Conservation (phyloP, 2,797 vertebrate species). For the Tapera naevia region DNA sequence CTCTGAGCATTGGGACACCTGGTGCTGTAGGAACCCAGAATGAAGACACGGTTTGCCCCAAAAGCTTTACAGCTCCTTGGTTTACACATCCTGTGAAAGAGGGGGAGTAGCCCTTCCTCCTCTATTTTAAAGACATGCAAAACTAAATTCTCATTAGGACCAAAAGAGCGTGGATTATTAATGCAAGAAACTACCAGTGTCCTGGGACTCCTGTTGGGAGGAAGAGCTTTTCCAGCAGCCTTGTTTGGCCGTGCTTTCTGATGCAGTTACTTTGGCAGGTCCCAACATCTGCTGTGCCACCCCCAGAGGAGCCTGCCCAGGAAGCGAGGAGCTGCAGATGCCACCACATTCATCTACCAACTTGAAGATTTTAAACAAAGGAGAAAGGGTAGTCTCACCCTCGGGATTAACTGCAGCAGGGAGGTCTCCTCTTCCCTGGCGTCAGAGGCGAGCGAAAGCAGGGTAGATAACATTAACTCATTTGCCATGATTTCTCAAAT, state of each 20-base stretch:
- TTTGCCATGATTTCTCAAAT: background rate
- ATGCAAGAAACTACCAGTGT: background rate
- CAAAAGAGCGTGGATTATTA: background rate
- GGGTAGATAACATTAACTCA: background rate
- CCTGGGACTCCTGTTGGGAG: background rate
- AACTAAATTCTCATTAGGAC: background rate
- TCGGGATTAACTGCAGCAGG: background rate
- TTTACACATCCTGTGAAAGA: fast-evolving
- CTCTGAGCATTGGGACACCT: fast-evolving
- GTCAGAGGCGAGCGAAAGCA: background rate
- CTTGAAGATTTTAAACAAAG: background rate
- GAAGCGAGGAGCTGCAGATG: background rate
- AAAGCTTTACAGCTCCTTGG: background rate
- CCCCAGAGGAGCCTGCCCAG: background rate
- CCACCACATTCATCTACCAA: background rate
- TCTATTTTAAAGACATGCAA: background rate
- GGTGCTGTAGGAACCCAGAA: background rate
- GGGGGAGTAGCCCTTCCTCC: background rate
- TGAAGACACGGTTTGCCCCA: fast-evolving
- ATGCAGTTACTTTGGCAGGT: background rate
- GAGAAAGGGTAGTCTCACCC: constrained; percentile 1
- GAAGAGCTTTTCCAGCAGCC: constrained; percentile 1
- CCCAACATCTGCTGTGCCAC: background rate
- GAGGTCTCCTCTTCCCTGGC: background rate
- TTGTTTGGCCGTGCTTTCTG: background rate